Conservation (phyloP, 2,113 vertebrate species). For the Rhinolophus sinicus region DNA sequence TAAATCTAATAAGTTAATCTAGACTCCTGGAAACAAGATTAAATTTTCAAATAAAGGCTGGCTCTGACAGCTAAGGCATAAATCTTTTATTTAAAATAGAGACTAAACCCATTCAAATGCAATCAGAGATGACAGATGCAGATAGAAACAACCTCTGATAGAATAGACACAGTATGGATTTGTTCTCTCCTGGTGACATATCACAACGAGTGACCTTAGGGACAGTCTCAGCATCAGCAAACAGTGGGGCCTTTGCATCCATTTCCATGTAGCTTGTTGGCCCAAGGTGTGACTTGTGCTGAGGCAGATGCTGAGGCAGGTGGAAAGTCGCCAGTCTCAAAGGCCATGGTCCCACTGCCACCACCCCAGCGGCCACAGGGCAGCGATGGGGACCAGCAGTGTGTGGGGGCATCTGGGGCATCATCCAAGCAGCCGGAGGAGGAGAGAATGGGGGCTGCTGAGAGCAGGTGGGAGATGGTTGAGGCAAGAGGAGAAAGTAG, state of each 20-base stretch:
- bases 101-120: slow-evolving; percentile 84
- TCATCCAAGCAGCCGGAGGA: not conserved
- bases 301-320: slow-evolving; percentile 19
- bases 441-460: not conserved
- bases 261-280: slow-evolving; percentile 72
- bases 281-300: not conserved
- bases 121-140: slow-evolving; percentile 86
- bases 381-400: not conserved
- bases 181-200: slow-evolving; percentile 71
- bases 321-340: slow-evolving; percentile 26
- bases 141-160: slow-evolving; percentile 81
- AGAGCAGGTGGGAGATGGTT: not conserved
- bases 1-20: slow-evolving; percentile 89
- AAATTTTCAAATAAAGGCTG: slow-evolving; percentile 87
- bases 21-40: slow-evolving; percentile 87
- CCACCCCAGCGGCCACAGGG: not conserved
- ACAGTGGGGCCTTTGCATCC: slow-evolving; percentile 72
- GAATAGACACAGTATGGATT: slow-evolving; percentile 71
- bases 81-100: slow-evolving; percentile 89
- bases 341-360: slow-evolving; percentile 34
- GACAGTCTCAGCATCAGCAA: slow-evolving; percentile 73
- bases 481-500: not conserved
- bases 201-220: slow-evolving; percentile 83
- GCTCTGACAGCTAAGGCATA: slow-evolving; percentile 86
- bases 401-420: not conserved